Conservation (phyloP, 2,113 vertebrate species). For the Piprites chloris region DNA sequence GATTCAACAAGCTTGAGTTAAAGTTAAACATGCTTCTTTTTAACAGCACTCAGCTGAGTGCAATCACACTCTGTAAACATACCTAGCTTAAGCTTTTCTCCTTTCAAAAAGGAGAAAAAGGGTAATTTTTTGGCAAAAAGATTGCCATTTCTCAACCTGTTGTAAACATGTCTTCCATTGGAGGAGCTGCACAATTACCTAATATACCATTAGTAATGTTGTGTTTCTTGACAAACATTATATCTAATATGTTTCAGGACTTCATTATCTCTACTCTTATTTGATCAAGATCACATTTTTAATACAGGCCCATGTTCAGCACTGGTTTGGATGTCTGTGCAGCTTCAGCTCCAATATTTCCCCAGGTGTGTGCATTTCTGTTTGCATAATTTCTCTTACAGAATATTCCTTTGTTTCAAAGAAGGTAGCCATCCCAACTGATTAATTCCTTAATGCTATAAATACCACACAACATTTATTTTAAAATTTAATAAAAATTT, state of each 20-base stretch:
- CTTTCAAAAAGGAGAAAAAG: background rate
- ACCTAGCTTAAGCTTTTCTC: background rate
- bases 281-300: background rate
- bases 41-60: background rate
- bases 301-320: background rate
- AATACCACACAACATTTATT: background rate
- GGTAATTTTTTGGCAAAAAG: background rate
- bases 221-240: background rate
- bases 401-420: background rate
- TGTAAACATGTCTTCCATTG: background rate
- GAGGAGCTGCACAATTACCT: background rate
- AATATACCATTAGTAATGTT: background rate
- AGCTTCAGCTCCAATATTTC: background rate
- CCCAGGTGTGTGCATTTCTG: background rate
- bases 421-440: background rate
- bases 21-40: background rate
- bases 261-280: background rate
- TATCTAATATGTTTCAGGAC: background rate
- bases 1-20: background rate
- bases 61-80: constrained; percentile 5
- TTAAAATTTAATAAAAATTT: background rate
- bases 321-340: background rate
- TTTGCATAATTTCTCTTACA: background rate
- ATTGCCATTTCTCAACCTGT: background rate
- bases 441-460: background rate